phyloP scores from a whole-genome alignment of 53 echinoderm and acorn worm species.

The Crossaster papposus region DNA sequence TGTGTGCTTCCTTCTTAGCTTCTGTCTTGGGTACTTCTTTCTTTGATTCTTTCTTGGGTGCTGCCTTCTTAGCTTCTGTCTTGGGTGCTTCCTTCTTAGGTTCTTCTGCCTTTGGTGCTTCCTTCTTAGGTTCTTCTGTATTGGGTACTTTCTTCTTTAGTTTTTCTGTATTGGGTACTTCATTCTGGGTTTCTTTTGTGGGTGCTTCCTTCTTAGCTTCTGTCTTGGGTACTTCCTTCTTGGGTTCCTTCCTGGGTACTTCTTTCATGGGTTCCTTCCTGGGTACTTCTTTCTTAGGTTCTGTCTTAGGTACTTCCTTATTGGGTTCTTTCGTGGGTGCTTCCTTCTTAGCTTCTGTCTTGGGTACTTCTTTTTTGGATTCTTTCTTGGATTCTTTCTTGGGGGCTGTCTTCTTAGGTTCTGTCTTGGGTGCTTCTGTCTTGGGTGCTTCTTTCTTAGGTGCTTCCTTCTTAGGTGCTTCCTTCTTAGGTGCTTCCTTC shows the following conservation, averaged over 20 bases:
- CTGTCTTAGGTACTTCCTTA: background rate
- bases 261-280: background rate
- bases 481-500: slow-evolving; percentile 8
- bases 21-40: background rate
- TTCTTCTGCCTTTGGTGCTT: background rate
- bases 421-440: background rate
- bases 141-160: background rate
- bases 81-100: too few species aligned
- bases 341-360: too few species aligned
- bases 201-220: background rate
- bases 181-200: background rate
- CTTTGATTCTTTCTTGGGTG: background rate
- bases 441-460: slow-evolving; percentile 1
- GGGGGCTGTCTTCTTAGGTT: too few species aligned
- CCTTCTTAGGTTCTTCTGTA: background rate
- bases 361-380: too few species aligned
- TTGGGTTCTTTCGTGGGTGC: background rate
- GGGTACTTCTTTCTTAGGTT: background rate
- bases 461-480: slow-evolving; percentile 2
- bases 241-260: background rate
- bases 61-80: too few species aligned
- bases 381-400: background rate
- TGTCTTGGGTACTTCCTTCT: background rate
- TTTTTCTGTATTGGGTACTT: slow-evolving; percentile 31
- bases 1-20: background rate